phyloP scores from a whole-genome alignment of 2,888 invertebrate species.

The Matsumyia berberina region DNA sequence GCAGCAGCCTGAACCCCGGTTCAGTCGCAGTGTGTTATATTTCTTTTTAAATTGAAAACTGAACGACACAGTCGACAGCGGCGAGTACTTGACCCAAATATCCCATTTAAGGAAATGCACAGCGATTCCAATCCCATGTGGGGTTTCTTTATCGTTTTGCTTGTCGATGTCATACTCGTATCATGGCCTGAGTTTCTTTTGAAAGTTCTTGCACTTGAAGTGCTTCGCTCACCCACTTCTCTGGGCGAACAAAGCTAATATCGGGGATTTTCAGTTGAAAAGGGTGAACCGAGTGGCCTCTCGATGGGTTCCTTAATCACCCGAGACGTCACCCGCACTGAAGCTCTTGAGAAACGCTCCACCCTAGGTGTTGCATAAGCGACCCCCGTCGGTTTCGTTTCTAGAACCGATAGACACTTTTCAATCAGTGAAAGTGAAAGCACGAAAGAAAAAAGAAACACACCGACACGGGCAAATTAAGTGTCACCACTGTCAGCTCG shows the following conservation, averaged over 20 bases:
- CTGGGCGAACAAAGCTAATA: constrained; percentile 12
- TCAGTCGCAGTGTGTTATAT: constrained; percentile 33
- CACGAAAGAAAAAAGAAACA: constrained; percentile 26
- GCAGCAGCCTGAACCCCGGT: constrained; percentile 26
- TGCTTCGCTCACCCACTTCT: constrained; percentile 55
- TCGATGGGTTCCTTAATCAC: neutral
- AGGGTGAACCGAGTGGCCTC: constrained; percentile 15
- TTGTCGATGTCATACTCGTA: constrained; percentile 53
- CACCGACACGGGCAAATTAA: constrained; percentile 17
- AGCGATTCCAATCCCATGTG: constrained; percentile 51
- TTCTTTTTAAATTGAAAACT: constrained; percentile 36
- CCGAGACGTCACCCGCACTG: constrained; percentile 36
- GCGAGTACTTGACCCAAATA: constrained; percentile 73
- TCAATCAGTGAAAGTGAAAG: constrained; percentile 66
- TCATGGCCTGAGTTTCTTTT: constrained; percentile 65
- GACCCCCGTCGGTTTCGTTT: neutral
- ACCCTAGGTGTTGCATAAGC: constrained; percentile 34
- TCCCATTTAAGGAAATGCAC: constrained; percentile 70
- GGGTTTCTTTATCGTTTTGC: constrained; percentile 61
- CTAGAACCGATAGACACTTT: constrained; percentile 27
- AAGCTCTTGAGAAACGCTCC: neutral
- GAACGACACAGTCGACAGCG: constrained; percentile 25
- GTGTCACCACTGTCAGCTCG: constrained; percentile 42
- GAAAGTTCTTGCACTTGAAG: constrained; percentile 72
- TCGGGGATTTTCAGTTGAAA: neutral